Conservation (phyloP, 2,797 vertebrate genomes). For the Sciurus vulgaris region DNA sequence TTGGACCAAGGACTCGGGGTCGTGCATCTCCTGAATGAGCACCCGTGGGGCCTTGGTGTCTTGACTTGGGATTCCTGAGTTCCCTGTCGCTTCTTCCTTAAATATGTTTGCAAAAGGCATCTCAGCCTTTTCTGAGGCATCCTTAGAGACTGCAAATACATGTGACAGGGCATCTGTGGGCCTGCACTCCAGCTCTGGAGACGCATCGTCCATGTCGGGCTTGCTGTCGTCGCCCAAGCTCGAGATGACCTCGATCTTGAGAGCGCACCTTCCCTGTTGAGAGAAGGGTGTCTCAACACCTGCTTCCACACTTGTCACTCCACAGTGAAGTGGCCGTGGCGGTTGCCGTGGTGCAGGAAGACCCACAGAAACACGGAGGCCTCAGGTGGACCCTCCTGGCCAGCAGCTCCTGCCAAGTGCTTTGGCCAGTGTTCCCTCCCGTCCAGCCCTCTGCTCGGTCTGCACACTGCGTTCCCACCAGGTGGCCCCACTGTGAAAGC, state of each 20-base stretch:
- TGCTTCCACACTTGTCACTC: neutral
- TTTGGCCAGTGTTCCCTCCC: neutral
- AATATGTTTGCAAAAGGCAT: conserved; percentile 71
- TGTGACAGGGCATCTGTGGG: conserved; percentile 79
- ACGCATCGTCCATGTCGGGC: conserved; percentile 16
- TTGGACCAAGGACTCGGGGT: accelerated
- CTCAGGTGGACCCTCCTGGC: accelerated
- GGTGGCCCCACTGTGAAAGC: neutral
- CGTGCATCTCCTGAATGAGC: conserved; percentile 85
- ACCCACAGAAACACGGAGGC: neutral
- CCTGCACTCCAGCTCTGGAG: neutral
- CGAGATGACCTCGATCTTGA: conserved; percentile 91
- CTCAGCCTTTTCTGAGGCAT: neutral
- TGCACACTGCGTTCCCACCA: neutral
- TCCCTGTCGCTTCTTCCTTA: conserved; percentile 19
- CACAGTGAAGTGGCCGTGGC: neutral
- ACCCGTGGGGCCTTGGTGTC: neutral
- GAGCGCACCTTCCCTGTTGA: conserved; percentile 83
- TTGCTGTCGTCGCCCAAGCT: conserved; percentile 82
- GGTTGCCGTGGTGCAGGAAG: neutral
- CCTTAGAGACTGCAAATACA: conserved; percentile 20
- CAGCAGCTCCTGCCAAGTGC: neutral
- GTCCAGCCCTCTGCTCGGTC: neutral
- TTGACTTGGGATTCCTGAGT: neutral
- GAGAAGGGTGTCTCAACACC: conserved; percentile 64